Percentiles rank a stretch among this genome's conserved stretches.
Conservation (phyloP, 2,113 vertebrate species). For the Anser cygnoides region DNA sequence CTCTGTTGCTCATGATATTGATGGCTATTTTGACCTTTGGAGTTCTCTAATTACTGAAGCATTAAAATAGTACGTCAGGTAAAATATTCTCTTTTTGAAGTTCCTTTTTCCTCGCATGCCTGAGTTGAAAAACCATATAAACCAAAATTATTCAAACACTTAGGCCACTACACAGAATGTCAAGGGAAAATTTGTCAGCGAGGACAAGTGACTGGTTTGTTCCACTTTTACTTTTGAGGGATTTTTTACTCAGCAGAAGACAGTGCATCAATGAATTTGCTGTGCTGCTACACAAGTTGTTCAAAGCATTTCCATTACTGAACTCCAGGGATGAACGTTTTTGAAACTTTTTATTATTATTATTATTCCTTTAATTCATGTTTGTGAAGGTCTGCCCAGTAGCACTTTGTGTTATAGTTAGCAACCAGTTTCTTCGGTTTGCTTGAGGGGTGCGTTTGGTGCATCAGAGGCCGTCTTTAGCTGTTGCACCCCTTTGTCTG, state of each 20-base stretch:
- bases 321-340: background rate
- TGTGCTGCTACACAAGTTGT: background rate
- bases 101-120: slow-evolving; percentile 65
- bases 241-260: slow-evolving; percentile 20
- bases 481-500: slow-evolving; percentile 49
- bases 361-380: background rate
- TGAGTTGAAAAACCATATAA: slow-evolving; percentile 64
- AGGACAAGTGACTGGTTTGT: slow-evolving; percentile 50
- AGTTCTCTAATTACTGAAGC: slow-evolving; percentile 64
- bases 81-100: slow-evolving; percentile 71
- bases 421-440: background rate
- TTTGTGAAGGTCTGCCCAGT: background rate
- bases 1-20: slow-evolving; percentile 66
- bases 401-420: background rate
- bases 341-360: background rate
- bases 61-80: slow-evolving; percentile 63
- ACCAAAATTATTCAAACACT: slow-evolving; percentile 64
- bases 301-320: background rate
- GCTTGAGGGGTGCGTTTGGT: background rate
- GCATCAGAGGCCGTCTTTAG: slow-evolving; percentile 11
- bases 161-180: slow-evolving; percentile 36
- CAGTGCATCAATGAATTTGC: background rate
- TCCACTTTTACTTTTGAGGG: slow-evolving; percentile 51
- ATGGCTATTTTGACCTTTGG: slow-evolving; percentile 70
- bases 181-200: slow-evolving; percentile 21